These are phyloP conservation scores for Calameuta pallipes DNA, from an alignment of 2,888 invertebrate species.

Conservation along the genomic window DNA sequence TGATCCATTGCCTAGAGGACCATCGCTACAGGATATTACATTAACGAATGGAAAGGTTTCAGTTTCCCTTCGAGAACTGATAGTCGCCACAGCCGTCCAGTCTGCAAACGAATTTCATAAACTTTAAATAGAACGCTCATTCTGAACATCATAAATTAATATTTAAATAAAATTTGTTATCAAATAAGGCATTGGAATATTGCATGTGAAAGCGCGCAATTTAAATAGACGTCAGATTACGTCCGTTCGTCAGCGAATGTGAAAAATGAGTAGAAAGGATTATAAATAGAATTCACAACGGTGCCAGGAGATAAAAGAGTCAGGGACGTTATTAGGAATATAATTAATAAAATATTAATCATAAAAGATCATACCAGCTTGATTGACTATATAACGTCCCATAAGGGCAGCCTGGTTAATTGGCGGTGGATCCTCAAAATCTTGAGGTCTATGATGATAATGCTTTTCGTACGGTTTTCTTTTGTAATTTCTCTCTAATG, in stretches of 20 bases:
- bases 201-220: neutral
- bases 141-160: neutral
- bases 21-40: slow-evolving; percentile 79
- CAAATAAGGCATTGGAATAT: neutral
- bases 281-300: neutral
- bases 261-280: neutral
- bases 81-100: slow-evolving; percentile 79
- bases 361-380: slow-evolving; percentile 69
- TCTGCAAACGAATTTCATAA: slow-evolving; percentile 66
- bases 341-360: neutral
- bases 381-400: slow-evolving; percentile 80
- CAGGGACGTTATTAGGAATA: neutral
- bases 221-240: neutral
- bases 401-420: slow-evolving; percentile 73
- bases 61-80: slow-evolving; percentile 72
- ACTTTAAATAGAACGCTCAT: neutral
- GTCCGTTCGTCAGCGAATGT: neutral
- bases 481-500: neutral
- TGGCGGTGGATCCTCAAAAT: slow-evolving; percentile 69
- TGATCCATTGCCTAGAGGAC: slow-evolving; percentile 74
- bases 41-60: slow-evolving; percentile 77
- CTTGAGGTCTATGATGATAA: neutral
- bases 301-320: neutral
- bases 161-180: neutral
- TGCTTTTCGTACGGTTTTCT: slow-evolving; percentile 1